Base-by-base conservation (phyloP, 1,140 invertebrate species). In the Calosoma granatense region DNA sequence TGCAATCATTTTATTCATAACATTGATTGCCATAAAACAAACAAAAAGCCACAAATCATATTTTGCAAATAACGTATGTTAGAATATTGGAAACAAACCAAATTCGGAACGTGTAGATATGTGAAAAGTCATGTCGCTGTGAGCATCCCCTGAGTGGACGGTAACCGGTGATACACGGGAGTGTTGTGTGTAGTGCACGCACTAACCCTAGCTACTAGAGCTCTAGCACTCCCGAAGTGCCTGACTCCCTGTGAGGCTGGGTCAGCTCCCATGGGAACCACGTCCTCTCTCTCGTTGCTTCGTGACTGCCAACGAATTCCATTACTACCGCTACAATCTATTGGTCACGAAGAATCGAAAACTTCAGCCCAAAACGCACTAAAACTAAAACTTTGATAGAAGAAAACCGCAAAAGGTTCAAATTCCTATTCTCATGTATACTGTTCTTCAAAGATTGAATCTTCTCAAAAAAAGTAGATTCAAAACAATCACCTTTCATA, bases 371-470 rank as follows among this genome's bases (percentile, higher is more conserved):
- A 14, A 30, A 30, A 47, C 41, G 17, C 41, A 47, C 9, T 47
- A 47, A 47, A 47, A 47, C 41, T 47, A 47, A 47, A 47, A 47
- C 41, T 47, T 47, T 47, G 41, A 47, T 47, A 12, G 41, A 47
- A 47, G 41, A 47, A 47, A 47, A 9, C 41, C 41, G 41, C 41
- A 47, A 47, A 47, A 47, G 41, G 41, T 47, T 47, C 15, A 4
- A 6, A 4, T 12, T 47, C 15, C 41, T 4, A 12, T 47, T 47
- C 15, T 47, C 6, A 47, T 47, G 41, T 47, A 47, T 17, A 36
- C 26, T n/a, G n/a, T n/a, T n/a, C n/a, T n/a, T n/a, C n/a, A n/a
- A n/a, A n/a, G n/a, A n/a, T n/a, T n/a, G n/a, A n/a, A n/a, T n/a
- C n/a, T n/a, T n/a, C n/a, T n/a, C n/a, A n/a, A n/a, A n/a, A n/a